Evolutionary conservation across 2,888 invertebrate species (phyloP).

Genomic region (Cephalotes varians): DNA sequence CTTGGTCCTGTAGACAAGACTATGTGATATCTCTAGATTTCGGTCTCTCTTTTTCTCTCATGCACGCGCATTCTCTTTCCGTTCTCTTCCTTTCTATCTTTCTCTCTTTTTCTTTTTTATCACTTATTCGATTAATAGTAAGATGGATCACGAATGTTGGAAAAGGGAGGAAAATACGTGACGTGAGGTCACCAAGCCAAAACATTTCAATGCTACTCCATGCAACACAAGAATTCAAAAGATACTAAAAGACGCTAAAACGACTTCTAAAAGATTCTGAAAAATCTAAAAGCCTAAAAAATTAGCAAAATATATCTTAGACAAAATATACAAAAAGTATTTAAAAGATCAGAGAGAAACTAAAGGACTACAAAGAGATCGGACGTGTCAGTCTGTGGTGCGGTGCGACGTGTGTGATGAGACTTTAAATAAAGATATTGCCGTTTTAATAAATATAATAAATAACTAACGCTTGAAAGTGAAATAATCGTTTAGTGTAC

Average conservation of each 20-base stretch:
- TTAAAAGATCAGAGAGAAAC: conserved; percentile 20
- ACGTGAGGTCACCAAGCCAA: conserved; percentile 82
- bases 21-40: conserved; percentile 12
- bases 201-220: conserved; percentile 77
- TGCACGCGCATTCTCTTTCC: background rate
- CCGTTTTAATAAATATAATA: conserved; percentile 77
- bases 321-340: background rate
- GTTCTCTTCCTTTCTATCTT: conserved; percentile 55
- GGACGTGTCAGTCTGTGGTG: conserved; percentile 37
- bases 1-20: conserved; percentile 62
- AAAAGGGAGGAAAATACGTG: conserved; percentile 70
- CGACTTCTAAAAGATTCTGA: background rate
- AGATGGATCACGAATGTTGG: conserved; percentile 42
- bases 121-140: conserved; percentile 43
- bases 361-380: conserved; percentile 5
- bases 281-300: conserved; percentile 8
- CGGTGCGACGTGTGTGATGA: conserved; percentile 50
- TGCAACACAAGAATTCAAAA: conserved; percentile 11
- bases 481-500: background rate
- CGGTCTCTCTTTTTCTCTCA: conserved; percentile 18
- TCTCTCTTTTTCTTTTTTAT: conserved; percentile 64
- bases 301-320: background rate
- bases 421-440: conserved; percentile 61
- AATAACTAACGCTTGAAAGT: conserved; percentile 67
- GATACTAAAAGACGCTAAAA: background rate